Conservation (phyloP, 2,888 invertebrate genomes). For the Harmothoe impar region DNA sequence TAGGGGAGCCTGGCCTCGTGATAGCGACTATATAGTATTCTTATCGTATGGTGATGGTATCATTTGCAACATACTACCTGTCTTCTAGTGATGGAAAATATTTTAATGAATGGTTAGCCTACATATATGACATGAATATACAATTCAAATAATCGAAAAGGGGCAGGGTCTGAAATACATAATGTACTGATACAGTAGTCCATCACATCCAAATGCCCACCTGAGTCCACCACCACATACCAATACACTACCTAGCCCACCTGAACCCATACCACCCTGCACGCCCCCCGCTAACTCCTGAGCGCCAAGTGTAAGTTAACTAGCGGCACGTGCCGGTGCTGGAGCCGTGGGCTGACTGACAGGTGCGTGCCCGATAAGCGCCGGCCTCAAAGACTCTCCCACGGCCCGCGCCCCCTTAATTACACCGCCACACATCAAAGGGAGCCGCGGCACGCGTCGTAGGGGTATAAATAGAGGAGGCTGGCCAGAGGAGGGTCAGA, state of each 20-base stretch:
- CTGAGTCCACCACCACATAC: no score
- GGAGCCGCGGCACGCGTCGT: constrained; percentile 29
- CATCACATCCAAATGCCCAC: no score
- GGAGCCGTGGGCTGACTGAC: constrained; percentile 39
- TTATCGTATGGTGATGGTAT: no score
- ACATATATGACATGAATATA: no score
- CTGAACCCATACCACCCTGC: not conserved
- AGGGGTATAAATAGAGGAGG: not conserved
- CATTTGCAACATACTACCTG: no score
- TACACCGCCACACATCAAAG: constrained; percentile 48
- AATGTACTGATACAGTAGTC: no score
- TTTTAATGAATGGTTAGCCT: no score
- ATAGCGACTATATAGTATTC: no score
- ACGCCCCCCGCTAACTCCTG: constrained; percentile 21
- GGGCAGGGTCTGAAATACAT: no score
- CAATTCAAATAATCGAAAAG: no score
- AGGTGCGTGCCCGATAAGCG: constrained; percentile 47
- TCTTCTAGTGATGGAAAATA: no score
- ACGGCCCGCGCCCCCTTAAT: not conserved
- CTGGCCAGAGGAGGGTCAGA: not conserved
- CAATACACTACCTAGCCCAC: not conserved
- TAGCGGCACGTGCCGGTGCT: constrained; percentile 27
- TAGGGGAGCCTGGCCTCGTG: no score
- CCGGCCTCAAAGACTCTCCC: constrained; percentile 23
- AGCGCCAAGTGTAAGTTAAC: constrained; percentile 37